Base-by-base conservation (phyloP, 2,113 vertebrate genomes). In the Neogale vison region DNA sequence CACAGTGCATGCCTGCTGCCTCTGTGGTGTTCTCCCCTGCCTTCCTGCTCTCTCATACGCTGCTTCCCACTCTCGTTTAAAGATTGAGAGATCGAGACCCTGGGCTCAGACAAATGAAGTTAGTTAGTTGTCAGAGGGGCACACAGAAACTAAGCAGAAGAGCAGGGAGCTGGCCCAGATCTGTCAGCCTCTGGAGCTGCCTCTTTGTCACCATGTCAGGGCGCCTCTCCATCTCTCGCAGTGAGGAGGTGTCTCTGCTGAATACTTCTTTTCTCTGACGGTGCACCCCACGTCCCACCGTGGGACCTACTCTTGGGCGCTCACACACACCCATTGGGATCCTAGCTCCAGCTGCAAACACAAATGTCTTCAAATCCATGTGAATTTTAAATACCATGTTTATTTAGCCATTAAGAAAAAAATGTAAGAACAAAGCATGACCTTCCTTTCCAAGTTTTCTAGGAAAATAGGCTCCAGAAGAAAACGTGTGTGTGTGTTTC, bases 211-310 rank as follows among this genome's bases (percentile, higher is more conserved):
- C 20, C 1, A 0, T 9, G 4, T 47, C 26, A 77, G 13, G 34
- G 69, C 42, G 79, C 65, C 31, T 47, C 17, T 57, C 61, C 0
- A 67, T 39, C 52, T 87, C 71, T 65, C n/a, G 21, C 24, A 63
- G 69, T 26, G 34, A 31, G 9, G 52, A 71, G 21, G 23, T 42
- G 21, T 47, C 63, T 24, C n/a, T 1, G 0, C 10, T 0, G 8
- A 90, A 86, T 26, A 67, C 67, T 45, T 55, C 26, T 14, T 7
- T 3, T 79, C 36, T 55, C 23, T 36, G 71, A 61, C 26, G 5
- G 0, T 2, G 7, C 23, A 1, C 31, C 42, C 34, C 0, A 0
- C 7, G 20, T 67, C 47, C 65, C 47, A 47, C 5, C 0, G 0
- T 18, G 45, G 36, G 81, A 39, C 36, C 20, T 1, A 1, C 18